Evolutionary conservation across 2,797 vertebrate species (phyloP), one percentile per base, ranked within the genome.

Genomic region (Cryptoblepharus egeriae): DNA sequence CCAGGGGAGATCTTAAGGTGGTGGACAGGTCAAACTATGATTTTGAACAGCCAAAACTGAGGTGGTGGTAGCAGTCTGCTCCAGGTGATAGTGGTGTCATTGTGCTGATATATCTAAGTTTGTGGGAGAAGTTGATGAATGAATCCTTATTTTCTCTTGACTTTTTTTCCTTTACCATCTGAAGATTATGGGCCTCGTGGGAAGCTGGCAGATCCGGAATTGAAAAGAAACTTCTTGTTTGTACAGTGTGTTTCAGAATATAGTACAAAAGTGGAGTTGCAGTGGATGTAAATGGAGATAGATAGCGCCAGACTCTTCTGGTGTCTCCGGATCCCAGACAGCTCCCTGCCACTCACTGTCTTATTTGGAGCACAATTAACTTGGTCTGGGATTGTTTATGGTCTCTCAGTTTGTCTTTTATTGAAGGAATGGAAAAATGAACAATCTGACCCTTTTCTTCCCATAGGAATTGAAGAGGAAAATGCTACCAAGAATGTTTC

Each of bases 381-480:
- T 65, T 32, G 22, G 24, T 80, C n/a, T 39, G 70, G 24, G 15
- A n/a, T 22, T 65, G 32, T 81, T 57, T 57, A 55, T 57, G 45
- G 10, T 57, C 13, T 67, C 16, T n/a, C 9, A 60, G 42, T n/a
- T 68, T 6, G 58, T 77, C 30, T 73, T 84, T 84, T 26, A 35
- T 42, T n/a, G 72, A 69, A 58, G 77, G 81, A 61, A 5, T 32
- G 39, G 1, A 24, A 60, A 42, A 30, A 72, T 57, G 80, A 83
- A 85, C 4, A 39, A 1, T 10, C 79, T 87, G 82, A 32, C 13
- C 37, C 32, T 81, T 49, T 77, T 32, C 2, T 3, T 8, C 65
- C 52, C 13, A 15, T 5, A 37, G 52, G 16, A 79, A 22, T 79
- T n/a, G 79, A 77, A 80, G 65, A 78, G 69, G 69, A 61, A 79